phyloP scores from a whole-genome alignment of 2,888 invertebrate genomes.

The Artemia sinica region DNA sequence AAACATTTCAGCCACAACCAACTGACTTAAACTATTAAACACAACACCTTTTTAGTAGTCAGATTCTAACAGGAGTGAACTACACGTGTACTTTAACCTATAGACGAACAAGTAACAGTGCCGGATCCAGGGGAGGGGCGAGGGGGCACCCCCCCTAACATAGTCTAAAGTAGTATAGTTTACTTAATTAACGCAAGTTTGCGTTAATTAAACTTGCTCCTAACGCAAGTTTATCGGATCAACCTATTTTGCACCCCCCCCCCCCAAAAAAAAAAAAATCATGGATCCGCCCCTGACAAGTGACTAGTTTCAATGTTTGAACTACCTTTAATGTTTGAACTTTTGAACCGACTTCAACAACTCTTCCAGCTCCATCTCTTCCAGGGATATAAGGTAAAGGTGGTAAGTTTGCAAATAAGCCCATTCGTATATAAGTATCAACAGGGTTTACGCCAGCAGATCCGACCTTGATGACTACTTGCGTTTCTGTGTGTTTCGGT shows the following conservation, averaged over 20 bases:
- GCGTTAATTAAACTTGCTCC: too few relatives aligned
- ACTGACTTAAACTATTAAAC: neutral
- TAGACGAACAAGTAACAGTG: neutral
- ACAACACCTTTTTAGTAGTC: neutral
- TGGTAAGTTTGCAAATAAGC: slow-evolving; percentile 33
- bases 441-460: slow-evolving; percentile 41
- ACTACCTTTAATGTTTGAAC: slow-evolving; percentile 34
- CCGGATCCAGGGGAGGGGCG: too few relatives aligned
- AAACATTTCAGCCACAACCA: neutral
- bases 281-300: neutral
- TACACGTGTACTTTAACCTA: neutral
- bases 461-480: slow-evolving; percentile 35
- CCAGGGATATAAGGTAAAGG: slow-evolving; percentile 38
- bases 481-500: slow-evolving; percentile 24
- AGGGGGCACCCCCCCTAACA: too few relatives aligned
- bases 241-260: too few relatives aligned
- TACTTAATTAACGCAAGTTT: too few relatives aligned
- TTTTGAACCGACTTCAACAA: slow-evolving; percentile 33
- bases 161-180: too few relatives aligned
- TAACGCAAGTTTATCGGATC: too few relatives aligned
- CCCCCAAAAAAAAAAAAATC: too few relatives aligned
- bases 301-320: slow-evolving; percentile 2
- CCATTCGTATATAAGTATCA: slow-evolving; percentile 39
- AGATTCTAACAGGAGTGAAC: neutral
- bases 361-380: slow-evolving; percentile 37